These are phyloP conservation scores for Altica lythri DNA, from an alignment of 2,888 invertebrate genomes.

Conservation along the genomic window DNA sequence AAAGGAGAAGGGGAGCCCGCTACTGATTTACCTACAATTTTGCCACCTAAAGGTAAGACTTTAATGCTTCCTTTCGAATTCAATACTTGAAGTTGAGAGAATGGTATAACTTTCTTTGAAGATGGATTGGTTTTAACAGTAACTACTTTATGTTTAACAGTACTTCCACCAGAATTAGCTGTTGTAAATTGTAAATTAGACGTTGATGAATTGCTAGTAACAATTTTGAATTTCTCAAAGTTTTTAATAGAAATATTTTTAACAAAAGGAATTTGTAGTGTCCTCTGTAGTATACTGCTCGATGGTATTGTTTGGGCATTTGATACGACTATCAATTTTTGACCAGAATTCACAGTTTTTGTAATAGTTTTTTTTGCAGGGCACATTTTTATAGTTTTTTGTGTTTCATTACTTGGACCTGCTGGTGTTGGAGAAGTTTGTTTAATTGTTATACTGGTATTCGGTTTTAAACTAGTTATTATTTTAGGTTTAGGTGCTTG, in stretches of 20 bases:
- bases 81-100: slow-evolving; percentile 54
- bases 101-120: slow-evolving; percentile 52
- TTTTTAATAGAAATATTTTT: slow-evolving; percentile 55
- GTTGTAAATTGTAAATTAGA: slow-evolving; percentile 35
- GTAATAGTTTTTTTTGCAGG: slow-evolving; percentile 49
- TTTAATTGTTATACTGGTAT: slow-evolving; percentile 44
- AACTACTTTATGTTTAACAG: slow-evolving; percentile 53
- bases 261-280: slow-evolving; percentile 53
- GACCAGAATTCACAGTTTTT: slow-evolving; percentile 48
- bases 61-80: slow-evolving; percentile 55
- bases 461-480: slow-evolving; percentile 40
- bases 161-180: slow-evolving; percentile 36
- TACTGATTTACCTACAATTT: slow-evolving; percentile 50
- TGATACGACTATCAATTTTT: slow-evolving; percentile 56
- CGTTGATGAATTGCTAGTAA: slow-evolving; percentile 44
- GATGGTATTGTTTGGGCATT: slow-evolving; percentile 53
- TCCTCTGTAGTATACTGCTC: slow-evolving; percentile 54
- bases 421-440: slow-evolving; percentile 34
- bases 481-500: slow-evolving; percentile 46
- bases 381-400: slow-evolving; percentile 48
- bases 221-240: slow-evolving; percentile 56
- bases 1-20: slow-evolving; percentile 45
- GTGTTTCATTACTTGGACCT: slow-evolving; percentile 42
- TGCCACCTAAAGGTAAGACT: slow-evolving; percentile 52
- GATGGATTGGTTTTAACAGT: slow-evolving; percentile 51